Evolutionary conservation across 2,888 invertebrate genomes (phyloP).

Genomic region (Minunthozetes semirufus): DNA sequence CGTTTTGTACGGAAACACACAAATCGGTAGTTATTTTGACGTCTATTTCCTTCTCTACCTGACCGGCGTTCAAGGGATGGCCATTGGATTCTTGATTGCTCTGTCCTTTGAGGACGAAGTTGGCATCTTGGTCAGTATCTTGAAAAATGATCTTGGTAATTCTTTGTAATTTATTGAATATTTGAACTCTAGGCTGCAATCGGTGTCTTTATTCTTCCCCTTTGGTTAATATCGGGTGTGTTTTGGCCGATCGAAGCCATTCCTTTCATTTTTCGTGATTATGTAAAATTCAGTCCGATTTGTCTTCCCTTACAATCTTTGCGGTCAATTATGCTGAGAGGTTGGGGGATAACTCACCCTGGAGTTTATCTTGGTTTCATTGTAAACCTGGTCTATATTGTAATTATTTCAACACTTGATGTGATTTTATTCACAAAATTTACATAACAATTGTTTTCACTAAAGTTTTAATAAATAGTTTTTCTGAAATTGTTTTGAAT

Average conservation of each 20-base stretch:
- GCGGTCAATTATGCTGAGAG: conserved; percentile 30
- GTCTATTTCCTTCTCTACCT: conserved; percentile 76
- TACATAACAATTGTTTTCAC: too few relatives aligned
- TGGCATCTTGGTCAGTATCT: conserved; percentile 72
- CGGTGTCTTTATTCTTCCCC: background rate
- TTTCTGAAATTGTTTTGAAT: too few relatives aligned
- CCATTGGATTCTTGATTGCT: conserved; percentile 88
- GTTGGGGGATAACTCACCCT: too few relatives aligned
- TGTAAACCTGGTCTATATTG: too few relatives aligned
- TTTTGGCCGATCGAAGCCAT: background rate
- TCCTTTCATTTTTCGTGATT: conserved; percentile 11
- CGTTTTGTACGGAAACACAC: conserved; percentile 78
- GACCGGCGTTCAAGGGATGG: conserved; percentile 90
- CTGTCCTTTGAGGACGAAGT: conserved; percentile 83
- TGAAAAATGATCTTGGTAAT: too few relatives aligned
- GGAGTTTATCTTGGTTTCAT: too few relatives aligned
- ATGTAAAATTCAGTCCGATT: conserved; percentile 26
- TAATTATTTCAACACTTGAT: too few relatives aligned
- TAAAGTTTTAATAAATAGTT: too few relatives aligned
- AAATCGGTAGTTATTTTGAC: conserved; percentile 74
- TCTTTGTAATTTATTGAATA: too few relatives aligned
- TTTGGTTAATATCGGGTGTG: background rate
- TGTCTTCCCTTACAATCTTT: conserved; percentile 14
- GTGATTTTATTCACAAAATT: too few relatives aligned
- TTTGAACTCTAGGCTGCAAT: too few relatives aligned